These are phyloP conservation scores for Drosophila suboccidentalis DNA, from an alignment of 2,888 invertebrate genomes.

Conservation along the genomic window DNA sequence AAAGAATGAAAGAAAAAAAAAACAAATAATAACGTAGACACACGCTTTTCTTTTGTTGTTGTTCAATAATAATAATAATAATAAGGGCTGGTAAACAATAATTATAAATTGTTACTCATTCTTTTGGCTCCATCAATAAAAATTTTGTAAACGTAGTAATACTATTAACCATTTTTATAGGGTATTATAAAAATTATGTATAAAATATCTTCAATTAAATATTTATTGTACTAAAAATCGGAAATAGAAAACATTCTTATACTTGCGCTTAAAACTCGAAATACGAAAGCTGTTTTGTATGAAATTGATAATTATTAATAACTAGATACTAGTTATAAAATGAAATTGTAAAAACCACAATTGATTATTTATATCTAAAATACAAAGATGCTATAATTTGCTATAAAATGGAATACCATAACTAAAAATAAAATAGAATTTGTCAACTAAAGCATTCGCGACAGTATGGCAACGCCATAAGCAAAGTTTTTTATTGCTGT, in stretches of 20 bases:
- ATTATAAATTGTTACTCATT: conserved; percentile 18
- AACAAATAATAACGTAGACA: conserved; percentile 34
- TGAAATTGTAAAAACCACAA: conserved; percentile 32
- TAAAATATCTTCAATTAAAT: conserved; percentile 45
- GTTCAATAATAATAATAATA: conserved; percentile 44
- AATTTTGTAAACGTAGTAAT: conserved; percentile 35
- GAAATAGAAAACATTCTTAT: conserved; percentile 30
- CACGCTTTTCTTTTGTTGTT: conserved; percentile 67
- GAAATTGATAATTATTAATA: conserved; percentile 5
- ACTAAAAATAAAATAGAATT: neutral
- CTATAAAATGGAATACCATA: neutral
- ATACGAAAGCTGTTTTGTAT: conserved; percentile 40
- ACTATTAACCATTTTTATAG: conserved; percentile 32
- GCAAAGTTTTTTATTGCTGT: conserved; percentile 10
- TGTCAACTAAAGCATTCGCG: conserved; percentile 27
- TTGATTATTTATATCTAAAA: conserved; percentile 9
- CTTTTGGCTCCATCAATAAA: conserved; percentile 29
- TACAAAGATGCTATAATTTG: conserved; percentile 16
- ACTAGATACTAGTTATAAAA: conserved; percentile 51
- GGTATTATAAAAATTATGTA: conserved; percentile 39
- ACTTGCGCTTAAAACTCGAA: conserved; percentile 47
- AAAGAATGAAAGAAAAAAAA: neutral
- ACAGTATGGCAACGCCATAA: conserved; percentile 41
- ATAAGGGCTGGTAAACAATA: conserved; percentile 42
- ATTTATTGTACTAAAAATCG: conserved; percentile 50